phyloP scores from a whole-genome alignment of 2,797 vertebrate genomes.

The Taeniopygia guttata region DNA sequence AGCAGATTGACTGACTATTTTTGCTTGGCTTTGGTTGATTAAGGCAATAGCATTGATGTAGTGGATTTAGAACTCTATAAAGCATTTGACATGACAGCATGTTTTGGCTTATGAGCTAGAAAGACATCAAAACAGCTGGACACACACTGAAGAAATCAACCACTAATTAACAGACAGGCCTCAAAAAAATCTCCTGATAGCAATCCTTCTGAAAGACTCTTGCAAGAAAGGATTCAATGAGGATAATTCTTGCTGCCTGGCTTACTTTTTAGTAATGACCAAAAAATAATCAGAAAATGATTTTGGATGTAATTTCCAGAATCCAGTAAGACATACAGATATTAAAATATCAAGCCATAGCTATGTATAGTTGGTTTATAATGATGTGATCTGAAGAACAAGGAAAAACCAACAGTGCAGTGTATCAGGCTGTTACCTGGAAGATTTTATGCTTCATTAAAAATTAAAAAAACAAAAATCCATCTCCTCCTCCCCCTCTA shows the following conservation, averaged over 20 bases:
- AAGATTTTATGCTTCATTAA: neutral
- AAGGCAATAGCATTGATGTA: neutral
- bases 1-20: neutral
- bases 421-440: neutral
- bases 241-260: neutral
- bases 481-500: fast-evolving
- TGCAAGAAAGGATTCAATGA: neutral
- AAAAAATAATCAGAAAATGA: neutral
- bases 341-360: neutral
- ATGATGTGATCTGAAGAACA: neutral
- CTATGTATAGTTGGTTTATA: neutral
- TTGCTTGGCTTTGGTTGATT: neutral
- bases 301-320: neutral
- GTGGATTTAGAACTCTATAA: neutral
- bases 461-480: neutral
- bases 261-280: neutral
- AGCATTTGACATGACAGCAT: neutral
- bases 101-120: neutral
- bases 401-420: neutral
- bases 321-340: neutral
- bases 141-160: neutral
- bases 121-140: neutral
- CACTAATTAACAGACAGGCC: neutral
- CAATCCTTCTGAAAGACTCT: neutral
- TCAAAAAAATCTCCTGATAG: neutral